Percentiles rank a stretch among this genome's conserved stretches.
These are phyloP conservation scores for Uropetala carovei DNA, from an alignment of 2,888 invertebrate species.

Conservation along the genomic window DNA sequence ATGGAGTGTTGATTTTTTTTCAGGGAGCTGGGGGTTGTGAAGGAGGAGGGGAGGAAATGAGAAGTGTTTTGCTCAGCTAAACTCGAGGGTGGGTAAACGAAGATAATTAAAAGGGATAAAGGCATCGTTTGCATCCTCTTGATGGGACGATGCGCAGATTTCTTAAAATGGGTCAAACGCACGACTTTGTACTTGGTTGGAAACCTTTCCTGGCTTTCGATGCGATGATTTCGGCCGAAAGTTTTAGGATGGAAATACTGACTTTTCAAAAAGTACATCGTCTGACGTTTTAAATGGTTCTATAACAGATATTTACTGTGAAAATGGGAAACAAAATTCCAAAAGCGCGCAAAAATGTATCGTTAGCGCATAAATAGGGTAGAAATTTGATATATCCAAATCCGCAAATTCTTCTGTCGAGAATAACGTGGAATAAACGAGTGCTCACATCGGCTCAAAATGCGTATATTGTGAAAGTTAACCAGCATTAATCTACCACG, in stretches of 20 bases:
- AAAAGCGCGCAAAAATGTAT: no score
- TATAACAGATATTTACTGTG: no score
- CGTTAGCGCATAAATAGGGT: no score
- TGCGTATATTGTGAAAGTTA: no score
- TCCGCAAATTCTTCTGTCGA: no score
- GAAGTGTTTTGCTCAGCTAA: background rate
- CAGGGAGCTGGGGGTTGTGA: background rate
- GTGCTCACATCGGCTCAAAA: no score
- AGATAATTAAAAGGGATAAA: background rate
- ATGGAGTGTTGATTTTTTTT: background rate
- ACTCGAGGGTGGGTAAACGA: background rate
- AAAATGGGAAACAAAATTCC: no score
- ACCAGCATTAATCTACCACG: no score
- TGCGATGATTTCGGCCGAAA: background rate
- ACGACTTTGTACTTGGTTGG: background rate
- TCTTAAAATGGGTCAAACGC: background rate
- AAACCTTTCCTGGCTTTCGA: background rate
- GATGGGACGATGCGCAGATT: background rate
- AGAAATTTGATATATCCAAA: no score
- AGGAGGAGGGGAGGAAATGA: background rate
- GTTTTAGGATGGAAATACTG: background rate
- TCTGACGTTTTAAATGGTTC: no score
- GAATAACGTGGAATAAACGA: no score
- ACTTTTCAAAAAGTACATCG: no score
- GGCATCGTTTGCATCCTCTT: background rate